Evolutionary conservation across 2,797 vertebrate species (phyloP).

Genomic region (Oreochromis grahami): DNA sequence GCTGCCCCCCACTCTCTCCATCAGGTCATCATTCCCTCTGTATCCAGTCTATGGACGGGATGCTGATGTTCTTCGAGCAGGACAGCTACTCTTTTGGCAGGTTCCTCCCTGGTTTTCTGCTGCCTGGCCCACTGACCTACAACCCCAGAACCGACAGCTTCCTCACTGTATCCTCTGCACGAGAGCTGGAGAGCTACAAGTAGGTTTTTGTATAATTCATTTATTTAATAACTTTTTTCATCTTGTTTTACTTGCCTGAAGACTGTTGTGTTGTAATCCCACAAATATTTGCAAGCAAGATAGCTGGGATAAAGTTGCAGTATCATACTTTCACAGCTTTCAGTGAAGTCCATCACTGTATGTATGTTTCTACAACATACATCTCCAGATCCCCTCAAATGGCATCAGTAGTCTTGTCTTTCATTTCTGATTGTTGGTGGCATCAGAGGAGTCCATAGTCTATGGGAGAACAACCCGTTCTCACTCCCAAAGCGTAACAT

Average conservation of each 20-base stretch:
- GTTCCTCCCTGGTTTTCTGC: conserved; percentile 91
- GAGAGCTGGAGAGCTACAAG: conserved; percentile 95
- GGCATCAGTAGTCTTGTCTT: background rate
- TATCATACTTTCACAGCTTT: background rate
- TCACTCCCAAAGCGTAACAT: no score
- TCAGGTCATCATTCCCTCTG: conserved; percentile 94
- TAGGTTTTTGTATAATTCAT: conserved; percentile 49
- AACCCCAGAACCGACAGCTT: conserved; percentile 90
- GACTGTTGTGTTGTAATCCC: background rate
- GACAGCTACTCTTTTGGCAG: conserved; percentile 93
- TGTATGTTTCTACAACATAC: background rate
- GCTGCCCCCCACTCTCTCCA: background rate
- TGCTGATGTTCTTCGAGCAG: conserved; percentile 98
- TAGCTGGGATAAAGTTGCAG: background rate
- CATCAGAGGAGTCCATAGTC: background rate
- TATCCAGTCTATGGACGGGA: conserved; percentile 97
- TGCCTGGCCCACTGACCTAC: conserved; percentile 90
- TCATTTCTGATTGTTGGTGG: background rate
- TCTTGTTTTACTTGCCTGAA: background rate
- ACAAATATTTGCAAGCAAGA: background rate
- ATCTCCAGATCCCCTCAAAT: background rate
- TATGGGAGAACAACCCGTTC: background rate
- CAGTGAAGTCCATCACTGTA: background rate
- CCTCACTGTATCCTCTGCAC: conserved; percentile 89
- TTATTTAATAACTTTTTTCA: background rate